Base-by-base conservation (phyloP, 1,140 invertebrate genomes). In the roundworm (Caenorhabditis elegans) region DNA sequence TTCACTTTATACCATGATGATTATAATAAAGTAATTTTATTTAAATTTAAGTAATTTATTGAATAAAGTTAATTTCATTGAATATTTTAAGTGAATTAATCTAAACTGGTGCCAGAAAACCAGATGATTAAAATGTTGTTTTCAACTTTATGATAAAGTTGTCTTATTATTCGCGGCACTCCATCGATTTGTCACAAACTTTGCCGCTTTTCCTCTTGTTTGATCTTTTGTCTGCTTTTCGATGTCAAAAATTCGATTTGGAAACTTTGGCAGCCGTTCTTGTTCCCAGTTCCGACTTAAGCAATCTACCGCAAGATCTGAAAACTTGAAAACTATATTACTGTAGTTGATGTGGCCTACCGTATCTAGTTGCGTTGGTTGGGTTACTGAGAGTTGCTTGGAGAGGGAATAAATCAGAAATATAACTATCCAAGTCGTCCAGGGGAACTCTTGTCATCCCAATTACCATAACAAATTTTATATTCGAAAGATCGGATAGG, bases 111-210 rank as follows among this genome's bases (percentile, higher is more conserved):
- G n/a, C n/a, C n/a, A n/a, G n/a, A n/a, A n/a, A n/a, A n/a, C n/a
- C n/a, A n/a, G n/a, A n/a, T n/a, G n/a, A n/a, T n/a, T n/a, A n/a
- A n/a, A n/a, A n/a, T n/a, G n/a, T n/a, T n/a, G n/a, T n/a, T n/a
- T n/a, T n/a, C n/a, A n/a, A n/a, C 39, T 34, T 70, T 34, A 70
- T 11, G 60, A 70, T 34, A 70, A 39, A 39, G 36, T 70, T 13
- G 60, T 70, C 19, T 70, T 70, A 70, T 70, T 70, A 70, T 70
- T 70, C 5, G 60, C 60, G 1, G 60, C 60, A 70, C 60, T 70
- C 60, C 60, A 70, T 39, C 60, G 60, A 39, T 70, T 70, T 13
- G 60, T 70, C 31, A 70, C 60, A 22, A 70, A 70, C 26, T 70
- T 70, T 3, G 60, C 60, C 2, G 60, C 19, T 70, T 70, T 70